phyloP scores from a whole-genome alignment of 1,140 invertebrate species.

The Pachyrhynchus sulphureomaculatus region DNA sequence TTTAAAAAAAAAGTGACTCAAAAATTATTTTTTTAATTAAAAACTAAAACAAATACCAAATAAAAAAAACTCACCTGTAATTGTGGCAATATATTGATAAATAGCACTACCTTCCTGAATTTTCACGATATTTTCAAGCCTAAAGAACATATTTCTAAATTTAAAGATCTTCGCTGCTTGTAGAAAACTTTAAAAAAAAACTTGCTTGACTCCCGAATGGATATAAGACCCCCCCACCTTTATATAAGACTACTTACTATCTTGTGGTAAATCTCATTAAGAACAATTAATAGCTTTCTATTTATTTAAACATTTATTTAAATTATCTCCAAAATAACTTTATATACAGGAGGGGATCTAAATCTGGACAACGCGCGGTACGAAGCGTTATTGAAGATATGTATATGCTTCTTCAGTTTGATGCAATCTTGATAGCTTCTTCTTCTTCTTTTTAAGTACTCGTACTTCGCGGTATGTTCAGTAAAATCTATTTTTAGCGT shows the following conservation, averaged over 20 bases:
- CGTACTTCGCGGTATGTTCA: too few species aligned
- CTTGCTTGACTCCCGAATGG: background rate
- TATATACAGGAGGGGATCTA: too few species aligned
- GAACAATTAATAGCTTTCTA: too few species aligned
- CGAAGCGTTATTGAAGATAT: too few species aligned
- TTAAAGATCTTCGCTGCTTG: background rate
- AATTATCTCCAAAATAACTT: too few species aligned
- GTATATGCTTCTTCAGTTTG: too few species aligned
- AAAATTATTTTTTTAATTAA: background rate
- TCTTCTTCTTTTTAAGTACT: too few species aligned
- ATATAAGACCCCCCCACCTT: background rate
- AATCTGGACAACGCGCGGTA: too few species aligned
- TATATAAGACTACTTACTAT: background rate
- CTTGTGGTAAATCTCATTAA: too few species aligned
- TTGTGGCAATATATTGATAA: constrained; percentile 34
- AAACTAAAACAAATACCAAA: background rate
- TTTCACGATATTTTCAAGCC: constrained; percentile 4
- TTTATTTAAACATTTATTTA: too few species aligned
- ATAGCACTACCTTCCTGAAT: constrained; percentile 16
- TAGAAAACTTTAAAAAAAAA: background rate
- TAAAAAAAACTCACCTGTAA: constrained; percentile 34
- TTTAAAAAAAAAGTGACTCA: constrained; percentile 6
- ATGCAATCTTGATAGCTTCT: too few species aligned
- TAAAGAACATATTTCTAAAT: constrained; percentile 9
- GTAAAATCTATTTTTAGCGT: constrained; percentile 2